Evolutionary conservation across 2,113 vertebrate species (phyloP).

Genomic region (Myanophis thanlyinensis): DNA sequence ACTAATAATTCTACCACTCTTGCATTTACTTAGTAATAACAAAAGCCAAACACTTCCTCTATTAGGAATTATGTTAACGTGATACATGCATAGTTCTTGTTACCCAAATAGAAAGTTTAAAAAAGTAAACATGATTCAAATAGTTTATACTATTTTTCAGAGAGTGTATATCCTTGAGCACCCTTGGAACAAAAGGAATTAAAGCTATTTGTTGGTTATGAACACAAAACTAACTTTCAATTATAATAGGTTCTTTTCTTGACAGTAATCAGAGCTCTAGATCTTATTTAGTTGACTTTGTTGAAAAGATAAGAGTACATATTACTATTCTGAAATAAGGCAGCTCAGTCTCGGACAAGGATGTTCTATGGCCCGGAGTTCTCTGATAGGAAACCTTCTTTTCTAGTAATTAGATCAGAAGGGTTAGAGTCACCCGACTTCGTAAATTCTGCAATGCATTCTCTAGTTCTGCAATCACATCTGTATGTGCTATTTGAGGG

Average conservation of each 20-base stretch:
- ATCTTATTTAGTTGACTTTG: neutral
- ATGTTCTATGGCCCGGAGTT: neutral
- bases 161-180: neutral
- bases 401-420: neutral
- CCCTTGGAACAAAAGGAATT: neutral
- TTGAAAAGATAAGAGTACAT: neutral
- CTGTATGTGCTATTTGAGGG: neutral
- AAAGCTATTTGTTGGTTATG: neutral
- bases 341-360: neutral
- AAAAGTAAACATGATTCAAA: neutral
- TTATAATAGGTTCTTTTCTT: neutral
- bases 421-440: neutral
- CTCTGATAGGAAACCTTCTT: neutral
- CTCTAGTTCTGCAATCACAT: neutral
- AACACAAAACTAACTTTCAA: neutral
- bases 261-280: neutral
- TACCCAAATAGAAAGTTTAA: neutral
- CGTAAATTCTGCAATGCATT: no score
- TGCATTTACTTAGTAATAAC: neutral
- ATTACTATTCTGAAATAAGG: neutral
- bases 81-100: neutral
- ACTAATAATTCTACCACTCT: neutral
- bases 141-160: neutral
- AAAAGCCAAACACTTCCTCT: neutral
- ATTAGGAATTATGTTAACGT: neutral